These are phyloP conservation scores for Tor tambroides DNA, from an alignment of 2,113 vertebrate species.

Conservation along the genomic window DNA sequence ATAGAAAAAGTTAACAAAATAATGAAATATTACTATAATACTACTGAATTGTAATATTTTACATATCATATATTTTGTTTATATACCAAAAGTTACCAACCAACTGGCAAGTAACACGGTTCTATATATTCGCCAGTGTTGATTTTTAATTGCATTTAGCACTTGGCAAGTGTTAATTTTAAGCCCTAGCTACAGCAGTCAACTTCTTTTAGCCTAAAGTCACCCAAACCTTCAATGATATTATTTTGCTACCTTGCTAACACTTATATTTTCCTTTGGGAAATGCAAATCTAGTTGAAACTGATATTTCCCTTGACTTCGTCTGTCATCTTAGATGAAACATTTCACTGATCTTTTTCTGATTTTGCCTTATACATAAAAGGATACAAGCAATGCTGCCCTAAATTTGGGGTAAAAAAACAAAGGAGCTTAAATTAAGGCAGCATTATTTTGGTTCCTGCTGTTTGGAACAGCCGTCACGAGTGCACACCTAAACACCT, in stretches of 20 bases:
- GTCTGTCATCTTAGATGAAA: neutral
- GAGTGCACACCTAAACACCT: neutral
- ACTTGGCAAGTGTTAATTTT: too few relatives aligned
- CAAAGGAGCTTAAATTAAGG: neutral
- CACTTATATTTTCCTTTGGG: neutral
- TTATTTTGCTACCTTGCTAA: neutral
- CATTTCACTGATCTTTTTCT: neutral
- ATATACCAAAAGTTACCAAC: too few relatives aligned
- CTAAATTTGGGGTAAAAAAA: neutral
- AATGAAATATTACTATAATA: too few relatives aligned
- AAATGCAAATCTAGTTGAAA: slow-evolving; percentile 4
- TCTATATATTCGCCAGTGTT: too few relatives aligned
- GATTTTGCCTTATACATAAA: neutral
- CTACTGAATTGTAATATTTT: too few relatives aligned
- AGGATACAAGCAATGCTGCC: neutral
- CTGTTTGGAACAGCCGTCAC: neutral
- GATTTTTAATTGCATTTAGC: too few relatives aligned
- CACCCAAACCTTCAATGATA: neutral
- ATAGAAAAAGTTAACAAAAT: too few relatives aligned
- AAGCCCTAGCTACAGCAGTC: neutral
- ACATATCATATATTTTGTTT: too few relatives aligned
- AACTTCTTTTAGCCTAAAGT: neutral
- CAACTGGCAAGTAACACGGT: too few relatives aligned
- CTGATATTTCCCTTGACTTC: neutral
- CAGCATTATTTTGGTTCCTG: neutral